These are phyloP conservation scores for Propithecus perrieri DNA, from an alignment of 2,797 vertebrate species.

Conservation along the genomic window DNA sequence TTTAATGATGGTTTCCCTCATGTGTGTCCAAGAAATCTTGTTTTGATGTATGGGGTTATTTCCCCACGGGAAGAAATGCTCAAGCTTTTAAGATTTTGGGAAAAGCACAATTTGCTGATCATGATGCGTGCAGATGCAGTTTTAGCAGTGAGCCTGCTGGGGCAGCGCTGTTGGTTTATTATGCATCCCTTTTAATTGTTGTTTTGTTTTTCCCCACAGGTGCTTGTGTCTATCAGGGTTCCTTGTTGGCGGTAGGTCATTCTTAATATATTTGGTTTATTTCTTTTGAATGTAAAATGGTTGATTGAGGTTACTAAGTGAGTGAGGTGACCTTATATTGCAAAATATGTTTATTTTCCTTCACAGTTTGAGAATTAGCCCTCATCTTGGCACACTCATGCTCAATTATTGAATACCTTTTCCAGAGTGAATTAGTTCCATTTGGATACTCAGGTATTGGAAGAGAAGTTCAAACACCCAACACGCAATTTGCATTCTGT, in stretches of 20 bases:
- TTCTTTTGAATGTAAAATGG: constrained; percentile 55
- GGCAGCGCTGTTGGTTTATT: neutral
- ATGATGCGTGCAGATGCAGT: neutral
- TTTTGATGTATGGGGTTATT: constrained; percentile 28
- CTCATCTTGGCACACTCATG: neutral
- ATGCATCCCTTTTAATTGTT: constrained; percentile 71
- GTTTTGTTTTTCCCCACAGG: constrained; percentile 80
- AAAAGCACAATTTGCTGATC: neutral
- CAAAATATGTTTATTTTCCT: constrained; percentile 62
- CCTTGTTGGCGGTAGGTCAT: constrained; percentile 85
- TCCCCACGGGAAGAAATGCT: neutral
- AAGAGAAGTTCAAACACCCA: constrained; percentile 21
- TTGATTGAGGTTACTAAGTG: constrained; percentile 38
- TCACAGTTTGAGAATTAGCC: constrained; percentile 50
- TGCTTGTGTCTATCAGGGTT: constrained; percentile 86
- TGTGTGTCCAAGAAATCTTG: neutral
- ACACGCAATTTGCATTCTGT: constrained; percentile 21
- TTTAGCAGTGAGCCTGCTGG: neutral
- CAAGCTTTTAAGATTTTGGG: constrained; percentile 21
- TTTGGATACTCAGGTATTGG: constrained; percentile 41
- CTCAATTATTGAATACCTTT: constrained; percentile 65
- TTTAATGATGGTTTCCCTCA: constrained; percentile 41
- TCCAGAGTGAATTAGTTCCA: constrained; percentile 67
- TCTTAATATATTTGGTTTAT: neutral
- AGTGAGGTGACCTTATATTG: constrained; percentile 42